Conservation (phyloP, 2,797 vertebrate species). For the Orientallactaga sibirica region DNA sequence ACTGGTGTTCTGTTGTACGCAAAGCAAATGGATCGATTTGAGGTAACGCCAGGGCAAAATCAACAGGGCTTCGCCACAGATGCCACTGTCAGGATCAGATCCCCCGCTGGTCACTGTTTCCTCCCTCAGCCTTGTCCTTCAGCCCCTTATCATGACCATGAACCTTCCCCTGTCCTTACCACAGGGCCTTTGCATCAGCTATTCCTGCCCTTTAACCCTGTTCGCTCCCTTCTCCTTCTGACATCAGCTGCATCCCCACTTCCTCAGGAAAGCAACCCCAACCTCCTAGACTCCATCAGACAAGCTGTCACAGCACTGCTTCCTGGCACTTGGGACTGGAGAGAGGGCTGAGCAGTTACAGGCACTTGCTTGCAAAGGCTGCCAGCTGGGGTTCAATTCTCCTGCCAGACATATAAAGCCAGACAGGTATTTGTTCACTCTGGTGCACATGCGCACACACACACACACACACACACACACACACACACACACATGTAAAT, state of each 20-base stretch:
- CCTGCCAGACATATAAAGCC: too few species aligned
- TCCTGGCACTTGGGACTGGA: neutral
- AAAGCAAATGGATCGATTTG: neutral
- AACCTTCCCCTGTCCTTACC: neutral
- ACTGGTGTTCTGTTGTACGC: neutral
- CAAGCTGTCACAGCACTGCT: neutral
- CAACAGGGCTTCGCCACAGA: neutral
- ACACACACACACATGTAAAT: too few species aligned
- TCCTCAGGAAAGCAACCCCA: neutral
- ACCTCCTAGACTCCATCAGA: too few species aligned
- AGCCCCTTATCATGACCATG: neutral
- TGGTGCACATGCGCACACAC: too few species aligned
- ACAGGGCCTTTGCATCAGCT: neutral
- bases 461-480: too few species aligned
- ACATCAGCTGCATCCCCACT: neutral
- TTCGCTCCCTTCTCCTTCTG: neutral
- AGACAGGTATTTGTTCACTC: too few species aligned
- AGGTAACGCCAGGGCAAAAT: neutral
- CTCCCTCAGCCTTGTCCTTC: neutral
- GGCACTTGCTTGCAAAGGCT: too few species aligned
- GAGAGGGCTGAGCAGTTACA: too few species aligned
- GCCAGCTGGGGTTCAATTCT: too few species aligned
- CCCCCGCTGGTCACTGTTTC: neutral
- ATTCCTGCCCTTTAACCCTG: neutral
- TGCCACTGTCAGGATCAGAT: neutral